Evolutionary conservation across 2,113 vertebrate genomes (phyloP), one percentile per base, ranked within the genome.

Genomic region (Strigops habroptila): DNA sequence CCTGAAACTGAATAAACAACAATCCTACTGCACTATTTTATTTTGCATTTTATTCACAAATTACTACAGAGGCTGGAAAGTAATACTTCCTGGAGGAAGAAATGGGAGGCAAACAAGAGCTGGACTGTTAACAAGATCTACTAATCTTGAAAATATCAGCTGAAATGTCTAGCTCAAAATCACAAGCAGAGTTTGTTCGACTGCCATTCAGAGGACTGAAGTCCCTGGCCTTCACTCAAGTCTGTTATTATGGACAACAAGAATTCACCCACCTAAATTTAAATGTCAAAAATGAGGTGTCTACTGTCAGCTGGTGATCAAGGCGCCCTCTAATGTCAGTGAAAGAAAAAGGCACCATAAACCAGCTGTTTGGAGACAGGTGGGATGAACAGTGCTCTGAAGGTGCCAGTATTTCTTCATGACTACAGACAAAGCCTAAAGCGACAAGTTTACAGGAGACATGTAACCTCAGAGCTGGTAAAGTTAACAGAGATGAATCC

Each of bases 1-100:
- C 86, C 73, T 77, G 67, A 94, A 90, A 71, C 39, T 62, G 37
- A 87, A 95, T 53, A 89, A 91, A 90, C 49, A 96, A 83, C 53
- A 84, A 65, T 68, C 15, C 41, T 73, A 53, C 67, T 25, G 39
- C 70, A 75, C 8, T 49, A 44, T 49, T 79, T 79, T 68, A 82
- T 85, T 95, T 85, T 89, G 31, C 27, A 76, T 84, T 91, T 82
- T 82, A 79, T 78, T 78, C 2, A 75, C 48, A 65, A 89, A 80
- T 89, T 85, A 91, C 30, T 85, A 51, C 51, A 65, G 53, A 85
- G 49, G n/a, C 74, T 95, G 69, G 46, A 63, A 90, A 88, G 63
- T 30, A 92, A 3, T 53, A 71, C 30, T 92, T 91, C 64, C 64
- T 75, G 49, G 35, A 73, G 65, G 22, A 92, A 44, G 59, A 96